Evolutionary conservation across 2,797 vertebrate species (phyloP), one percentile per base, ranked within the genome.

Genomic region (Heliangelus exortis): DNA sequence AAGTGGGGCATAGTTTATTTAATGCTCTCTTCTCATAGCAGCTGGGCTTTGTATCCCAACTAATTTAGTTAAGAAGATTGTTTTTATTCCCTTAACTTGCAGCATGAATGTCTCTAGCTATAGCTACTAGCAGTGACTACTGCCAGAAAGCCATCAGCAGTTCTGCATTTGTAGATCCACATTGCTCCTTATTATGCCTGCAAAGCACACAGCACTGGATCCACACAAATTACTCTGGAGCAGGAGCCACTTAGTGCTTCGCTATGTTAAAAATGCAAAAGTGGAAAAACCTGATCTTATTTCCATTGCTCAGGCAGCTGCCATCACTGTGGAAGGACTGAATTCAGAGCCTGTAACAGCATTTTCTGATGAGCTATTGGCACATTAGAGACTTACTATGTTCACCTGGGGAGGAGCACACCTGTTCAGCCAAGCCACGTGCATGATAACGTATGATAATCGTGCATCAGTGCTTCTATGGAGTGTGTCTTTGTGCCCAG

Each of bases 341-440:
- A 22, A 51, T 73, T 76, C 48, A 19, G 74, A 71, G 78, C 50
- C 57, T 51, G 41, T 63, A 75, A 29, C 36, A 7, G 45, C 34
- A 58, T 61, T 89, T 92, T 87, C 79, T 80, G 87, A 65, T 93
- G 87, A 92, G 76, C 61, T 80, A 77, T 83, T 74, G 89, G 76
- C 58, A 74, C 68, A 55, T 90, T 80, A 94, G 84, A 84, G 86
- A 58, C 66, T 48, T 23, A 15, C 43, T 71, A 16, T 6, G 8
- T 76, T 90, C 67, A 88, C 86, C 92, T 75, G 80, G 77, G 67
- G 84, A 94, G 86, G 71, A 94, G 84, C 84, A 96, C 92, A 89
- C 93, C 96, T 96, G 88, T 90, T 94, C 69, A 75, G 57, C 31
- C 62, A 84, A 26, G 41, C 69, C 0, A 0, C 20, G 66, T 51